Base-by-base conservation (phyloP, 2,113 vertebrate species). In the Nothocercus julius region DNA sequence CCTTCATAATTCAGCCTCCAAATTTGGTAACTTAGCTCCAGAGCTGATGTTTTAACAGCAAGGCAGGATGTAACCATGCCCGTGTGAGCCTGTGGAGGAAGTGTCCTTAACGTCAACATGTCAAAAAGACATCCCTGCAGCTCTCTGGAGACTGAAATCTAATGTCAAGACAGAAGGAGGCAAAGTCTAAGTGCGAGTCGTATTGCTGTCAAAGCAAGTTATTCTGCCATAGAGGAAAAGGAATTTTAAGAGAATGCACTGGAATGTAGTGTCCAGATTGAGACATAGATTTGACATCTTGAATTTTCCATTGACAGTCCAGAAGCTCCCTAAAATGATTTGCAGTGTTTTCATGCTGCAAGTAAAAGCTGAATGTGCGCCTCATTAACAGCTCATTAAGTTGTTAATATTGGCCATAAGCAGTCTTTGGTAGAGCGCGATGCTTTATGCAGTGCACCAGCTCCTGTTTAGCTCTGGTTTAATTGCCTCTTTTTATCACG, bases 331-430 rank as follows among this genome's bases (percentile, higher is more conserved):
- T 90, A 69, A 94, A 97, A 97, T 97, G 92, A 97, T 97, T 97
- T 95, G 91, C 95, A 86, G 27, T 91, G 92, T 97, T 97, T 96
- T 93, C 87, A 32, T 90, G 87, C 94, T 95, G 93, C 95, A 96
- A 93, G 95, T 93, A 83, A 95, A 95, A 96, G 96, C 95, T 73
- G 85, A 97, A 89, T 64, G 87, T 38, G 87, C 22, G 90, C 92
- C 95, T 97, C 96, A 96, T 97, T 97, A 97, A 93, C 96, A 96
- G 93, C 96, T 97, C 96, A 90, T 97, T 97, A 97, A 97, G 92
- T 96, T 97, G 95, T 97, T 97, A 97, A 97, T 97, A 96, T 91
- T 96, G 96, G 96, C 97, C 97, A 97, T 93, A 96, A 97, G 96
- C 95, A 96, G 93, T 82, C 87, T 90, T 96, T 91, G 91, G 85